These are phyloP conservation scores for Cryptophagus acutangulus DNA, from an alignment of 2,888 invertebrate species.

Conservation along the genomic window DNA sequence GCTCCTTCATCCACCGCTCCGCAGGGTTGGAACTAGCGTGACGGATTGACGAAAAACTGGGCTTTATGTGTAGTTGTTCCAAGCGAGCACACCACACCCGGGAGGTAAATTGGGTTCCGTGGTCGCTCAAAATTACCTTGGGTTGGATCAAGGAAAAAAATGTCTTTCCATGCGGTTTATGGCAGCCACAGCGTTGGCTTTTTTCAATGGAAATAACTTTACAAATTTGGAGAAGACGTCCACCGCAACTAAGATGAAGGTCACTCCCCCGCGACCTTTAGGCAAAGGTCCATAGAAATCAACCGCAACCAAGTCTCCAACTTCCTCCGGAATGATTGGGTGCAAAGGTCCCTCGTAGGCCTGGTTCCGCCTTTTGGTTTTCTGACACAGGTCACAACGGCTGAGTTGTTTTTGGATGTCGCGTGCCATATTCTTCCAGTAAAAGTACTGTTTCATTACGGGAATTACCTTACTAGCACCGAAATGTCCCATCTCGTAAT, in stretches of 20 bases:
- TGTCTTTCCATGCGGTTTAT: slow-evolving; percentile 9
- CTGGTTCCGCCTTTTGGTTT: slow-evolving; percentile 11
- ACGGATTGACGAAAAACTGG: slow-evolving; percentile 13
- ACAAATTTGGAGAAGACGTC: slow-evolving; percentile 27
- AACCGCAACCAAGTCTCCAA: slow-evolving; percentile 19
- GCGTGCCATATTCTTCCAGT: slow-evolving; percentile 9
- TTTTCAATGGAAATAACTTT: slow-evolving; percentile 19
- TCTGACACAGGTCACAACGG: slow-evolving; percentile 22
- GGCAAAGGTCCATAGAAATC: slow-evolving; percentile 26
- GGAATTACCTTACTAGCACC: slow-evolving; percentile 11
- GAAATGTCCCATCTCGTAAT: slow-evolving; percentile 17
- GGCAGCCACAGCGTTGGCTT: slow-evolving; percentile 14
- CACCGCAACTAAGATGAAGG: slow-evolving; percentile 25
- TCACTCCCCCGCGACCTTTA: slow-evolving; percentile 11
- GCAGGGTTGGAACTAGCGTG: slow-evolving; percentile 19
- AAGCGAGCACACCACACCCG: slow-evolving; percentile 17
- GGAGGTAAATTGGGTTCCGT: slow-evolving; percentile 27
- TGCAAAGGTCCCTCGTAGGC: background rate
- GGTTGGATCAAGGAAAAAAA: slow-evolving; percentile 12
- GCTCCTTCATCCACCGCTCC: slow-evolving; percentile 13
- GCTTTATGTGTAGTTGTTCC: background rate
- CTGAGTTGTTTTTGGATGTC: slow-evolving; percentile 8
- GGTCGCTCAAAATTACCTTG: slow-evolving; percentile 15
- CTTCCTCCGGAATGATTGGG: slow-evolving; percentile 6
- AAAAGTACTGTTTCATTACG: slow-evolving; percentile 8